Conservation (phyloP, 2,113 vertebrate genomes). For the Serilophus lunatus region DNA sequence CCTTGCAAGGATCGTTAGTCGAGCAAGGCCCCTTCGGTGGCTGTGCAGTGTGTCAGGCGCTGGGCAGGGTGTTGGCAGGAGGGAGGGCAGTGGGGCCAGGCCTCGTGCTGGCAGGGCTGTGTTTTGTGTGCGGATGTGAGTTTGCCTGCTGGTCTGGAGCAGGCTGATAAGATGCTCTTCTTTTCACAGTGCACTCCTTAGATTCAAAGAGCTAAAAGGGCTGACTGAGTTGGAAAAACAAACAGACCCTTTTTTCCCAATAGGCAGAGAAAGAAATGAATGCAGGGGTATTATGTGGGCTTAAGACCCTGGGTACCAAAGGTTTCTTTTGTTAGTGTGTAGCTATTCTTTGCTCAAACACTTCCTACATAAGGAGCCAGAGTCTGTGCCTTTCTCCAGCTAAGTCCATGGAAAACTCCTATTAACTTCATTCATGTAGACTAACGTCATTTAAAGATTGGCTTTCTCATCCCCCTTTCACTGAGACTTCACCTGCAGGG, state of each 20-base stretch:
- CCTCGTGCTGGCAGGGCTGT: conserved; percentile 78
- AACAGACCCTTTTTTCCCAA: conserved; percentile 73
- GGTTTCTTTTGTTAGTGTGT: conserved; percentile 79
- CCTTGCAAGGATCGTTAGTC: conserved; percentile 55
- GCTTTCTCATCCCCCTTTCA: conserved; percentile 67
- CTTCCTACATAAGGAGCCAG: conserved; percentile 69
- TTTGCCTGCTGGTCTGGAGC: conserved; percentile 83
- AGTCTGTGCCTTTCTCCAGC: neutral
- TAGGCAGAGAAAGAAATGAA: conserved; percentile 76
- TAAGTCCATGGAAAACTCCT: conserved; percentile 36
- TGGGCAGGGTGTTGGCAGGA: conserved; percentile 62
- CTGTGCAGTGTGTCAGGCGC: conserved; percentile 27
- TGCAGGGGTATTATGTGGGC: conserved; percentile 72
- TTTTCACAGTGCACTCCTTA: conserved; percentile 75
- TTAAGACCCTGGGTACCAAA: conserved; percentile 78
- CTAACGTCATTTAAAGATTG: conserved; percentile 17
- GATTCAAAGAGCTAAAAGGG: conserved; percentile 76
- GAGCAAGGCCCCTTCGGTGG: neutral
- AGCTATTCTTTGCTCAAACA: conserved; percentile 71
- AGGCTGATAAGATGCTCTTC: conserved; percentile 90
- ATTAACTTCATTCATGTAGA: conserved; percentile 56
- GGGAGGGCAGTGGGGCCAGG: conserved; percentile 74
- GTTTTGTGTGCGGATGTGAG: conserved; percentile 84
- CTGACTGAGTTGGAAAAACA: conserved; percentile 80
- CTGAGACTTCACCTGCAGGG: conserved; percentile 50